phyloP scores from a whole-genome alignment of 2,888 invertebrate species.

The Eupithecia subfuscata region DNA sequence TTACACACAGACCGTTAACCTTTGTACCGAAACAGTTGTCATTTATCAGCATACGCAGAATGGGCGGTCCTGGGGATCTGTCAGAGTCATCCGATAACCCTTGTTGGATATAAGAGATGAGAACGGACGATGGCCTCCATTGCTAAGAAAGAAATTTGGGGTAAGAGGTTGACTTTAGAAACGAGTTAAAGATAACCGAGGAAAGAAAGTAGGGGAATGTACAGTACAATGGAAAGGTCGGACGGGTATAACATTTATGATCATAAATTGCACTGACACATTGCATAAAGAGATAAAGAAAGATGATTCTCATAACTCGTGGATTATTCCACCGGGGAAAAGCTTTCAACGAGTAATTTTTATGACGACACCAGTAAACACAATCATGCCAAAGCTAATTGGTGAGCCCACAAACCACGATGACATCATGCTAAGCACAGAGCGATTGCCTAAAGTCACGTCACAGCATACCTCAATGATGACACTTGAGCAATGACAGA shows the following conservation, averaged over 20 bases:
- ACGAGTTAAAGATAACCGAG: slow-evolving; percentile 4
- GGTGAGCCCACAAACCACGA: slow-evolving; percentile 53
- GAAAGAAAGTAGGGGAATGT: slow-evolving; percentile 18
- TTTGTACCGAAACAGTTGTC: slow-evolving; percentile 49
- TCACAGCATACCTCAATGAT: slow-evolving; percentile 66
- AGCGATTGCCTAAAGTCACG: slow-evolving; percentile 55
- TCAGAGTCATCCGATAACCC: slow-evolving; percentile 24
- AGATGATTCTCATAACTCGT: slow-evolving; percentile 13
- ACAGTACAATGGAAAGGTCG: slow-evolving; percentile 22
- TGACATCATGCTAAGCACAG: slow-evolving; percentile 66
- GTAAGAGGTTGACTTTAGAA: slow-evolving; percentile 1
- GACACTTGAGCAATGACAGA: slow-evolving; percentile 55
- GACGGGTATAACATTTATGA: slow-evolving; percentile 21
- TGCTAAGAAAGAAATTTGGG: slow-evolving; percentile 4
- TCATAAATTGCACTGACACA: slow-evolving; percentile 40
- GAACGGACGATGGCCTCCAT: slow-evolving; percentile 22
- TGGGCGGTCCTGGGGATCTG: slow-evolving; percentile 18
- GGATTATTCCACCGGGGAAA: slow-evolving; percentile 11
- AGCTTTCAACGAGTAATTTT: slow-evolving; percentile 32
- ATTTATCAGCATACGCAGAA: slow-evolving; percentile 48
- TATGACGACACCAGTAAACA: slow-evolving; percentile 43
- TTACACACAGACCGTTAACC: slow-evolving; percentile 58
- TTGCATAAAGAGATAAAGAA: slow-evolving; percentile 31
- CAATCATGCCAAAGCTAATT: slow-evolving; percentile 44
- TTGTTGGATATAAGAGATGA: slow-evolving; percentile 29